These are phyloP conservation scores for Oxygymnocypris stewartii DNA, from an alignment of 2,113 vertebrate species.

Conservation along the genomic window DNA sequence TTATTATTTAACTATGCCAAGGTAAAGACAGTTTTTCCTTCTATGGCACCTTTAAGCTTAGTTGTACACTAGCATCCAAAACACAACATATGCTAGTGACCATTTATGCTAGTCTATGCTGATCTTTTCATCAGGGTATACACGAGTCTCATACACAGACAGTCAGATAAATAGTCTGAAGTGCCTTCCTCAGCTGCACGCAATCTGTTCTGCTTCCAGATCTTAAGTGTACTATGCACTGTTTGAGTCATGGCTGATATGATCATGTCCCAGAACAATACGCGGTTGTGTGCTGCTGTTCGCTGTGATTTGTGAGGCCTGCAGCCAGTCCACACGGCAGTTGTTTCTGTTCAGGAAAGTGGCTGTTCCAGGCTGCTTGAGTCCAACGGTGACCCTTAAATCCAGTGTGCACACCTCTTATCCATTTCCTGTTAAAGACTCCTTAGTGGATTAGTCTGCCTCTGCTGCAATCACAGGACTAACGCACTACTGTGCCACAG, in stretches of 20 bases:
- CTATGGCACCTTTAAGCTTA: not conserved
- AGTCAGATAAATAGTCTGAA: conserved; percentile 20
- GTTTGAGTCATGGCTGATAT: conserved; percentile 33
- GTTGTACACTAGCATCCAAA: not conserved
- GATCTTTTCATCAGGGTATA: not conserved
- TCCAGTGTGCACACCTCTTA: conserved; percentile 57
- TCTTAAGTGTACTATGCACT: not conserved
- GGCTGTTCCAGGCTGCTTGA: conserved; percentile 60
- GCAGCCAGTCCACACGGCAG: conserved; percentile 29
- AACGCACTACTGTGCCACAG: not conserved
- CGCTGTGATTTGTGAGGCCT: conserved; percentile 42
- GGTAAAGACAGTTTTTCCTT: too few relatives aligned
- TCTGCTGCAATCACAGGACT: conserved; percentile 25
- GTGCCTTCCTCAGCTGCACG: conserved; percentile 7
- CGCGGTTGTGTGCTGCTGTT: conserved; percentile 31
- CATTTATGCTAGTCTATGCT: conserved; percentile 1
- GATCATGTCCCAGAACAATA: conserved; percentile 34
- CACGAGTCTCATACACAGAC: not conserved
- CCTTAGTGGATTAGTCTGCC: conserved; percentile 58
- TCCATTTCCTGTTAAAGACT: conserved; percentile 60
- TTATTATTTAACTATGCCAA: too few relatives aligned
- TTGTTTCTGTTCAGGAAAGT: conserved; percentile 62
- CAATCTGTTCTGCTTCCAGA: conserved; percentile 42
- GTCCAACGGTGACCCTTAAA: conserved; percentile 65
- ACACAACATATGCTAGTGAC: conserved; percentile 4